A percentile compares a stretch with the other conserved stretches of the same genome.
phyloP scores from a whole-genome alignment of 2,888 invertebrate genomes.

The Tiphia femorata region DNA sequence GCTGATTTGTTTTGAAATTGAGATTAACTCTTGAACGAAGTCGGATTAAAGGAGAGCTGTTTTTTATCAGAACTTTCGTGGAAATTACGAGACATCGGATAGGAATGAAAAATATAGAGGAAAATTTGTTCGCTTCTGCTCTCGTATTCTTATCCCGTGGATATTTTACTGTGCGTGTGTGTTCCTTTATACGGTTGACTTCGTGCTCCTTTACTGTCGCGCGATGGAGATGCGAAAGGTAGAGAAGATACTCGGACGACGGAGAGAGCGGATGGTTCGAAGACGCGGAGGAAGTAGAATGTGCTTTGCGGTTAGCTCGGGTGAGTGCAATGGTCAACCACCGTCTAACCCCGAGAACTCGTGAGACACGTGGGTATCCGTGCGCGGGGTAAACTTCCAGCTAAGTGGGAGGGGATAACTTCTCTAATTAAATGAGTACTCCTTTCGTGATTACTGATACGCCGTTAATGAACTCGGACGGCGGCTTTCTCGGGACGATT shows the following conservation, averaged over 20 bases:
- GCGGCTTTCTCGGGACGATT: not conserved
- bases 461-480: conserved; percentile 31
- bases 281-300: conserved; percentile 28
- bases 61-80: too few relatives aligned
- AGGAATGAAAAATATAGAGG: too few relatives aligned
- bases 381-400: conserved; percentile 28
- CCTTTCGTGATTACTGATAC: conserved; percentile 34
- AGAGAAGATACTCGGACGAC: not conserved
- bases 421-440: conserved; percentile 43
- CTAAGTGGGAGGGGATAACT: too few relatives aligned
- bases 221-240: not conserved
- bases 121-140: too few relatives aligned
- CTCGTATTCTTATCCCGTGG: too few relatives aligned
- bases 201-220: not conserved
- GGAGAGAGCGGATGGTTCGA: not conserved
- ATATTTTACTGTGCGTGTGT: too few relatives aligned
- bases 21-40: too few relatives aligned
- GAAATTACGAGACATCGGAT: too few relatives aligned
- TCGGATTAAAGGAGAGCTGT: too few relatives aligned
- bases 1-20: too few relatives aligned
- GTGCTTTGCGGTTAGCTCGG: conserved; percentile 40
- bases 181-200: not conserved
- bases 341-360: conserved; percentile 30
- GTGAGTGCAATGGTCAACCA: conserved; percentile 49
- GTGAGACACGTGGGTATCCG: conserved; percentile 28